phyloP scores from a whole-genome alignment of 2,888 invertebrate species.

The Heteropelma amictum region DNA sequence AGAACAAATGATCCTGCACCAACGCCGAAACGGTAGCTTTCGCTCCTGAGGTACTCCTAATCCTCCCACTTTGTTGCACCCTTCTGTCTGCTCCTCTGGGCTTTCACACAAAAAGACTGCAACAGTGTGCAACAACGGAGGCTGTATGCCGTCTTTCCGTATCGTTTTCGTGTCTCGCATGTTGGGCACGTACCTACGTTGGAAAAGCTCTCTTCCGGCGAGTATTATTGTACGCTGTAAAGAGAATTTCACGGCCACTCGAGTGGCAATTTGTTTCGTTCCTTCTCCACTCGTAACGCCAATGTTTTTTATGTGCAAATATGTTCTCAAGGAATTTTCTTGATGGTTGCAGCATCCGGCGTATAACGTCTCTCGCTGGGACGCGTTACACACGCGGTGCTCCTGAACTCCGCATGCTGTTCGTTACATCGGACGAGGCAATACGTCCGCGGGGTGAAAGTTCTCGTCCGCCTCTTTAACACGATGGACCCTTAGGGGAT shows the following conservation, averaged over 20 bases:
- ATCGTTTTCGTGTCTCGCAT: background rate
- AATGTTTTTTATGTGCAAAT: background rate
- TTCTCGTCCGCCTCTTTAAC: background rate
- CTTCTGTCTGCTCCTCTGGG: background rate
- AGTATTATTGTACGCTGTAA: background rate
- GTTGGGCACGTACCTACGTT: background rate
- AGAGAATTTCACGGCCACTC: constrained; percentile 49
- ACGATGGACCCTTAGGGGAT: background rate
- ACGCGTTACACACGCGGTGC: constrained; percentile 59
- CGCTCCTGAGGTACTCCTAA: constrained; percentile 41
- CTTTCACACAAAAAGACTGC: background rate
- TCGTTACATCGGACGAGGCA: constrained; percentile 69
- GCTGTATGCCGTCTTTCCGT: background rate
- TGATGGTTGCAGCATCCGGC: constrained; percentile 3
- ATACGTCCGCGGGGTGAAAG: constrained; percentile 62
- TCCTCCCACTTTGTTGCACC: constrained; percentile 6
- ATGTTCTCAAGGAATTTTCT: no score
- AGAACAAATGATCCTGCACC: constrained; percentile 44
- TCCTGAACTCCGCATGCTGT: constrained; percentile 62
- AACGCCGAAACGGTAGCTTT: constrained; percentile 36
- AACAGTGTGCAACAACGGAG: background rate
- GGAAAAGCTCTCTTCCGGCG: constrained; percentile 20
- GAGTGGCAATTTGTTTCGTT: constrained; percentile 65
- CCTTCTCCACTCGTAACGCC: constrained; percentile 16
- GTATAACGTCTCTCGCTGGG: constrained; percentile 40